Conservation (phyloP, 2,113 vertebrate species). For the Macquaria ambigua region DNA sequence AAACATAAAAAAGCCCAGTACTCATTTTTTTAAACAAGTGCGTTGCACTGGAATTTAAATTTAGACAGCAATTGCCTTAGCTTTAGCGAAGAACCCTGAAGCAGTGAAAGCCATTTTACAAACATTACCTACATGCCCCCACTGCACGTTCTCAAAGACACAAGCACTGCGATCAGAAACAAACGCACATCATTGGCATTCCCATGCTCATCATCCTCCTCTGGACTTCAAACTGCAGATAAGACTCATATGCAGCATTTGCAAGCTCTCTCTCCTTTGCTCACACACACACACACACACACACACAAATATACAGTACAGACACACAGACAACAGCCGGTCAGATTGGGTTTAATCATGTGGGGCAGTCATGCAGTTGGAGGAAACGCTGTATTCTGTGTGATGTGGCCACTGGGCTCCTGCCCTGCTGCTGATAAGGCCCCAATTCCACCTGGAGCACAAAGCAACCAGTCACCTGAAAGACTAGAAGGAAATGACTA, state of each 20-base stretch:
- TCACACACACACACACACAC: background rate
- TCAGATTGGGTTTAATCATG: constrained; percentile 70
- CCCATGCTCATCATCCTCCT: background rate
- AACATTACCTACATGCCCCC: constrained; percentile 1
- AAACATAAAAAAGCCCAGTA: background rate
- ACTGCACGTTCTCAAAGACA: constrained; percentile 4
- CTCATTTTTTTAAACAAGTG: constrained; percentile 6
- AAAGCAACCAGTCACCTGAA: constrained; percentile 75
- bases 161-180: constrained; percentile 22
- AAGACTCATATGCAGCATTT: constrained; percentile 19
- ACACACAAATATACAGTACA: constrained; percentile 25
- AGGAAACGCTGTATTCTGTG: constrained; percentile 62
- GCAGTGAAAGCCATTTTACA: background rate
- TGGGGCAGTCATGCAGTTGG: constrained; percentile 68
- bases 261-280: background rate
- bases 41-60: constrained; percentile 17
- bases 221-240: constrained; percentile 21
- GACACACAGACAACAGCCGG: constrained; percentile 31
- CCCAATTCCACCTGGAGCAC: constrained; percentile 75
- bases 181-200: constrained; percentile 13
- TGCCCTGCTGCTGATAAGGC: constrained; percentile 80
- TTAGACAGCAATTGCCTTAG: background rate
- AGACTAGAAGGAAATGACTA: constrained; percentile 63
- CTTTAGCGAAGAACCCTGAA: constrained; percentile 4
- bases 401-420: constrained; percentile 69